phyloP scores from a whole-genome alignment of 2,888 invertebrate species.

The Leptinotarsa tumamoca region DNA sequence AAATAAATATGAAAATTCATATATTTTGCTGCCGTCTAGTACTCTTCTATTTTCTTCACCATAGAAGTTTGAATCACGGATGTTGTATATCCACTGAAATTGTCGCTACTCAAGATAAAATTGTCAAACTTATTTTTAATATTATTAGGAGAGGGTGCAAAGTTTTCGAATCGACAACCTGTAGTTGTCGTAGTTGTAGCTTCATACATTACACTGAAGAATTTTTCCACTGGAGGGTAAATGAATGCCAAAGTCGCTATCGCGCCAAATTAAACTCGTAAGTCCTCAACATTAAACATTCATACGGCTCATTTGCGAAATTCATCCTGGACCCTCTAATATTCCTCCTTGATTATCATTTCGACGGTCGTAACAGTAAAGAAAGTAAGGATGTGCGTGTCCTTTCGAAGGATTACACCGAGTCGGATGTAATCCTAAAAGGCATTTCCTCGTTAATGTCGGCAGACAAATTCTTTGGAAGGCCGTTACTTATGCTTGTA shows the following conservation, averaged over 20 bases:
- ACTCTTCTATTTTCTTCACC: no score
- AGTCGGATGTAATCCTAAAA: slow-evolving; percentile 11
- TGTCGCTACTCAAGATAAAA: no score
- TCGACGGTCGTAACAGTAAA: slow-evolving; percentile 18
- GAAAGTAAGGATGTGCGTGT: slow-evolving; percentile 17
- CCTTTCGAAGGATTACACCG: slow-evolving; percentile 17
- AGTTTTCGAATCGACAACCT: no score
- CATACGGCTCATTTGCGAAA: slow-evolving; percentile 16
- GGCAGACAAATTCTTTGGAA: slow-evolving; percentile 17
- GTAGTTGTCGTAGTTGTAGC: no score
- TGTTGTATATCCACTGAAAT: no score
- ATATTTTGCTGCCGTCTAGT: no score
- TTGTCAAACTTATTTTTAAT: no score
- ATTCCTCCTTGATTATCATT: slow-evolving; percentile 18
- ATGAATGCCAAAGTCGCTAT: background rate
- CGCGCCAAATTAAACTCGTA: slow-evolving; percentile 2
- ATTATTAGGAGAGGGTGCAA: no score
- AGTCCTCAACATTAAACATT: slow-evolving; percentile 9
- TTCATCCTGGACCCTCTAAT: slow-evolving; percentile 9
- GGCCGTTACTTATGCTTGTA: slow-evolving; percentile 12
- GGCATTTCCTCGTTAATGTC: slow-evolving; percentile 18
- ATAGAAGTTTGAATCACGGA: no score
- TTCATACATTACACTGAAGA: background rate
- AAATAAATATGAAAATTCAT: no score
- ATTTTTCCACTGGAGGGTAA: background rate